These are phyloP conservation scores for Amazona guildingii DNA, from an alignment of 2,113 vertebrate species.

Conservation along the genomic window DNA sequence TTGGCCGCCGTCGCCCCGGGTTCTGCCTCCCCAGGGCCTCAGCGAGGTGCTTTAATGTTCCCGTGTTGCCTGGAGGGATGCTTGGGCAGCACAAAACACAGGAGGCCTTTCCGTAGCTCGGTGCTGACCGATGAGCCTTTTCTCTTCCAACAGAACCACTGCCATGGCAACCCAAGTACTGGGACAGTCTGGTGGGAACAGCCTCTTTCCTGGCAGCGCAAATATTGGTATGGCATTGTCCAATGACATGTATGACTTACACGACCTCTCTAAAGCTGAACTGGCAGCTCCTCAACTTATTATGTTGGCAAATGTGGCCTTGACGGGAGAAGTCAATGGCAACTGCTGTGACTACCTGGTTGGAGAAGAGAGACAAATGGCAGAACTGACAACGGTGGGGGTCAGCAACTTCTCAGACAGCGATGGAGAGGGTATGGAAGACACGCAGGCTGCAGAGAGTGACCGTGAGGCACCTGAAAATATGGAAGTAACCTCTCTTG, in stretches of 20 bases:
- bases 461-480: constrained; percentile 49
- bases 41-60: neutral
- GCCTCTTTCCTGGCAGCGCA: constrained; percentile 76
- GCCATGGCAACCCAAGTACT: constrained; percentile 88
- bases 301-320: constrained; percentile 94
- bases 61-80: neutral
- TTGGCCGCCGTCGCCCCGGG: rapidly evolving
- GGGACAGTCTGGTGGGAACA: constrained; percentile 80
- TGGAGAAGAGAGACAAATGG: constrained; percentile 92
- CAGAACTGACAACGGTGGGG: constrained; percentile 90
- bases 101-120: neutral
- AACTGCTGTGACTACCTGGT: constrained; percentile 80
- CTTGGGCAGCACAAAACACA: neutral
- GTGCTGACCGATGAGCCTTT: constrained; percentile 15
- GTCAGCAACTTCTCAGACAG: constrained; percentile 89
- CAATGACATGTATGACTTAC: constrained; percentile 81
- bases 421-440: constrained; percentile 85
- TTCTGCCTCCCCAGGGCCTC: neutral
- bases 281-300: constrained; percentile 92
- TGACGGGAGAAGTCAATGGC: constrained; percentile 80
- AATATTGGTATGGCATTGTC: constrained; percentile 76
- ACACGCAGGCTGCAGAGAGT: constrained; percentile 45
- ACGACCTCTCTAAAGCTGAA: constrained; percentile 83
- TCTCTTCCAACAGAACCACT: constrained; percentile 40
- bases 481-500: constrained; percentile 47